These are phyloP conservation scores for Papilio protenor DNA, from an alignment of 2,888 invertebrate genomes.

Conservation along the genomic window DNA sequence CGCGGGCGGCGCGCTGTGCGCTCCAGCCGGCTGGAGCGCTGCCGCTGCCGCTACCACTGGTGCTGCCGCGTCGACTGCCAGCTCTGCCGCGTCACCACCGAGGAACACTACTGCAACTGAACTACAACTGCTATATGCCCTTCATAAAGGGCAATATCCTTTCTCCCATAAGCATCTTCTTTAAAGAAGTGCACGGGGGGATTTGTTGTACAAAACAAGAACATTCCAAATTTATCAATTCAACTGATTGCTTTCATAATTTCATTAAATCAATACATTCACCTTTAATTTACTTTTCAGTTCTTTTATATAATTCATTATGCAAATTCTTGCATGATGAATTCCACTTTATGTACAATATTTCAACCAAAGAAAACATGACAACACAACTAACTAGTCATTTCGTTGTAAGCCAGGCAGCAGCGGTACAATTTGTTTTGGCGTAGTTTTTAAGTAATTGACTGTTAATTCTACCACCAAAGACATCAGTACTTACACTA, in stretches of 20 bases:
- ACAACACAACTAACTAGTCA: slow-evolving; percentile 45
- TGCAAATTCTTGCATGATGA: not conserved
- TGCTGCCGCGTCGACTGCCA: slow-evolving; percentile 95
- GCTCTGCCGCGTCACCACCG: slow-evolving; percentile 88
- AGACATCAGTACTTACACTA: slow-evolving; percentile 46
- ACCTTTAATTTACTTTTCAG: not conserved
- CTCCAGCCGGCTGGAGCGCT: slow-evolving; percentile 88
- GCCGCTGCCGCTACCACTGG: slow-evolving; percentile 94
- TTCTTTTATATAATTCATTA: not conserved
- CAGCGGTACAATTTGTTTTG: slow-evolving; percentile 26
- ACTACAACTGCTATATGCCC: not conserved
- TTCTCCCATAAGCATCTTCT: not conserved
- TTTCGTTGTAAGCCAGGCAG: slow-evolving; percentile 35
- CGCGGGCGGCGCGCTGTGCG: slow-evolving; percentile 89
- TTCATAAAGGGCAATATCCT: not conserved
- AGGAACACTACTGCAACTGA: slow-evolving; percentile 88
- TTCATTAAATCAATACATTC: not conserved
- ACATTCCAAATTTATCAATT: not conserved
- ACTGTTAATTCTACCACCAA: slow-evolving; percentile 37
- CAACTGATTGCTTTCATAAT: not conserved
- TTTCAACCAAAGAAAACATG: slow-evolving; percentile 41
- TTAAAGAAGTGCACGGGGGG: not conserved
- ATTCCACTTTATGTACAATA: not conserved
- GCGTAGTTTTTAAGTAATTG: slow-evolving; percentile 37
- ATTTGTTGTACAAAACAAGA: not conserved